A percentile compares a stretch with the other conserved stretches of the same genome.
Conservation (phyloP, 1,140 invertebrate species). For the Pantala flavescens region DNA sequence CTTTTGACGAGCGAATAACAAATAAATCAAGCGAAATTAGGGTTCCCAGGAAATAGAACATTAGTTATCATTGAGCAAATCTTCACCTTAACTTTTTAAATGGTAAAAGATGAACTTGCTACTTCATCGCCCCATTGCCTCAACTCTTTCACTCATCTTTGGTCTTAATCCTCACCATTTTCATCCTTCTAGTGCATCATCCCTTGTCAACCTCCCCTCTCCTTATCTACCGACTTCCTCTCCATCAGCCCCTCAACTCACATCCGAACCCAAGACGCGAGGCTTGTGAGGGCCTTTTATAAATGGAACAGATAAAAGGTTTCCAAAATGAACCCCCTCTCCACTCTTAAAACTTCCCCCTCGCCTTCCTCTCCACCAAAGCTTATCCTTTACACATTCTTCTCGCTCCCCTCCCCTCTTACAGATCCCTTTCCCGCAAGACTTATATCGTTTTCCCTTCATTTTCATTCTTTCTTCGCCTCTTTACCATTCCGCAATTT, state of each 20-base stretch:
- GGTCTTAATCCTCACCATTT: neutral
- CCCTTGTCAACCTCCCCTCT: neutral
- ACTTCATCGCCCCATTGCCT: neutral
- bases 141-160: neutral
- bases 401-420: neutral
- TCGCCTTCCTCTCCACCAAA: neutral
- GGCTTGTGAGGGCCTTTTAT: neutral
- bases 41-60: too few relatives aligned
- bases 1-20: too few relatives aligned
- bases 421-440: too few relatives aligned
- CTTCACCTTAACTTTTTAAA: too few relatives aligned
- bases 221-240: conserved; percentile 4
- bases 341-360: neutral
- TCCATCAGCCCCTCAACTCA: neutral
- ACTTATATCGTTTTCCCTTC: too few relatives aligned
- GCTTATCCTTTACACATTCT: neutral
- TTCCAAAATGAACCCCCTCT: conserved; percentile 1
- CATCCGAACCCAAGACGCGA: conserved; percentile 2
- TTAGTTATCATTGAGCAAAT: too few relatives aligned
- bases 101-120: too few relatives aligned
- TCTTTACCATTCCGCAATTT: too few relatives aligned
- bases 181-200: neutral
- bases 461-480: too few relatives aligned
- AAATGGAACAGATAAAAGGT: conserved; percentile 10
- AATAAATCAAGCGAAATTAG: too few relatives aligned